phyloP scores from a whole-genome alignment of 2,797 vertebrate species.

The Microtus californicus region DNA sequence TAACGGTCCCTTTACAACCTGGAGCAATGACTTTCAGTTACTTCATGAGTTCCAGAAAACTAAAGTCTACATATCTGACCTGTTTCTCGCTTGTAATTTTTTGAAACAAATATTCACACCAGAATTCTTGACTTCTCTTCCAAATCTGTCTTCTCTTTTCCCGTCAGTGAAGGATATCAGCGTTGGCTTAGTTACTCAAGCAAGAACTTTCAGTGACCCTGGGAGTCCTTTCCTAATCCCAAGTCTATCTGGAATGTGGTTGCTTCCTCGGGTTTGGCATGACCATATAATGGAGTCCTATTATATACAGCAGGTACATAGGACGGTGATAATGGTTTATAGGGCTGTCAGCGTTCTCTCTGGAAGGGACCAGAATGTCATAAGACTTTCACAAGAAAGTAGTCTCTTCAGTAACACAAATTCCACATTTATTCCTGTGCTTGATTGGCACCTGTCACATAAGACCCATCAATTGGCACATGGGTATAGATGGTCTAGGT shows the following conservation, averaged over 20 bases:
- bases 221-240: not conserved
- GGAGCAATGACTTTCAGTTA: not conserved
- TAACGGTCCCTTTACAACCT: not conserved
- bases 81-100: not conserved
- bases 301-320: no score
- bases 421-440: not conserved
- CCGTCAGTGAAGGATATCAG: not conserved
- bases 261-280: not conserved
- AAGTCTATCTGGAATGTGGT: not conserved
- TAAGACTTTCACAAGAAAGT: not conserved
- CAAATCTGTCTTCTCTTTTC: not conserved
- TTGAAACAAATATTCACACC: not conserved
- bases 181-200: not conserved
- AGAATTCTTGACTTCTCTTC: not conserved
- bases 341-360: not conserved
- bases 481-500: not conserved
- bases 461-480: not conserved
- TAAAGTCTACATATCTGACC: not conserved
- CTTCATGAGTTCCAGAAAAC: not conserved
- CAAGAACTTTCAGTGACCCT: not conserved
- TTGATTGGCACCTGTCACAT: not conserved
- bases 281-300: no score
- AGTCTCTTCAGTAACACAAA: not conserved
- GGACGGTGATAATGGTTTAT: not conserved
- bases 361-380: not conserved